A percentile compares a stretch with the other conserved stretches of the same genome.
phyloP scores from a whole-genome alignment of 2,113 vertebrate genomes.

The Elachura formosa region DNA sequence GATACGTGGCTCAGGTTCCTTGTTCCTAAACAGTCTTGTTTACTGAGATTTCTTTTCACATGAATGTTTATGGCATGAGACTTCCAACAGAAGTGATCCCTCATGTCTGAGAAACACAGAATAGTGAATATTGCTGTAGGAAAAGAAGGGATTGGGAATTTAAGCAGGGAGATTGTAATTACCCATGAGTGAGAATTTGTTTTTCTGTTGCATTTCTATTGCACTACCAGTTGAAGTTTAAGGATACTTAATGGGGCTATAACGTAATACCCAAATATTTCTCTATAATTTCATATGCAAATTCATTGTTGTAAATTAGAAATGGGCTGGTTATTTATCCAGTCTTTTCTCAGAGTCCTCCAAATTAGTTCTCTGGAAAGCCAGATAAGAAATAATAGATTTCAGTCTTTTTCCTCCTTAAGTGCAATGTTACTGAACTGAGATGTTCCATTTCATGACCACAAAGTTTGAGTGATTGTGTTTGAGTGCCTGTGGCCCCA shows the following conservation, averaged over 20 bases:
- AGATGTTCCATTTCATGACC: background rate
- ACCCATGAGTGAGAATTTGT: background rate
- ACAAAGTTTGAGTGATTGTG: background rate
- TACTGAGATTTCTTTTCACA: conserved; percentile 20
- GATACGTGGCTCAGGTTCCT: background rate
- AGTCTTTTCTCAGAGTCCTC: background rate
- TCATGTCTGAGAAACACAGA: conserved; percentile 16
- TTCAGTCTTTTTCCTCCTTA: background rate
- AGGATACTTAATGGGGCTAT: background rate
- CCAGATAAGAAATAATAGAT: background rate
- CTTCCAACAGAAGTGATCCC: background rate
- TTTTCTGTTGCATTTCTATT: background rate
- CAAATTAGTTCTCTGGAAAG: background rate
- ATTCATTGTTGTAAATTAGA: background rate
- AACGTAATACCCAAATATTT: background rate
- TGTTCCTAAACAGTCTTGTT: background rate
- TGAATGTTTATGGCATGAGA: background rate
- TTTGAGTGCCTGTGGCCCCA: background rate
- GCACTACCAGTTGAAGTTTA: background rate
- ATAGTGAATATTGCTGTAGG: background rate
- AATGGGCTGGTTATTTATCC: background rate
- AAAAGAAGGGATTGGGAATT: background rate
- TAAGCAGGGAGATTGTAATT: background rate
- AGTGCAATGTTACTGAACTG: background rate
- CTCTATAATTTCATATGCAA: background rate